phyloP scores from a whole-genome alignment of 2,888 invertebrate genomes.

The Rhamphomyia laevipes region DNA sequence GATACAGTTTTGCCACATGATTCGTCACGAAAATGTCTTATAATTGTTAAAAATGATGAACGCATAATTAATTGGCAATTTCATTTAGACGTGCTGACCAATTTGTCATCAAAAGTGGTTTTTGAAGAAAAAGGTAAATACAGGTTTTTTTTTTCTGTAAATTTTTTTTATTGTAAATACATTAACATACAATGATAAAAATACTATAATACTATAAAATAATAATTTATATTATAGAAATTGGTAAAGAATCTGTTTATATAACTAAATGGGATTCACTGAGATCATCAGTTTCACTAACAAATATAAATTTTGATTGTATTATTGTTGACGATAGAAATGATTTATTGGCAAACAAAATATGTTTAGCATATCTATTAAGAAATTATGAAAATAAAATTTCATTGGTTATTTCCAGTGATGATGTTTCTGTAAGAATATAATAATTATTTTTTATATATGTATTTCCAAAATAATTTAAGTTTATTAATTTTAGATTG shows the following conservation, averaged over 20 bases:
- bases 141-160: not conserved
- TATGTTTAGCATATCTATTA: constrained; percentile 31
- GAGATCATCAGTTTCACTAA: constrained; percentile 27
- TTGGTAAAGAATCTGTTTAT: constrained; percentile 27
- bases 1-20: constrained; percentile 17
- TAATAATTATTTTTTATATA: not conserved
- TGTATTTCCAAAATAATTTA: not conserved
- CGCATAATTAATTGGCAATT: constrained; percentile 29
- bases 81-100: constrained; percentile 28
- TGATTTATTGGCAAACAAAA: constrained; percentile 28
- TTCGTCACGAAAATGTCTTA: constrained; percentile 23
- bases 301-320: constrained; percentile 28
- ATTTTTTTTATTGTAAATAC: not conserved
- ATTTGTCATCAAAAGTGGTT: constrained; percentile 23
- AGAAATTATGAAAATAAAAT: constrained; percentile 30
- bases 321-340: constrained; percentile 32
- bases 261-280: constrained; percentile 31
- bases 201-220: no score
- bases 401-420: constrained; percentile 31
- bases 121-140: constrained; percentile 23
- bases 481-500: constrained; percentile 21
- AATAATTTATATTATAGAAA: constrained; percentile 18
- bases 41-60: constrained; percentile 30
- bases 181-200: not conserved
- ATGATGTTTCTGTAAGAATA: constrained; percentile 29